Percentiles rank a stretch among this genome's conserved stretches.
Conservation (phyloP, 2,888 invertebrate species). For the Thymelicus acteon region DNA sequence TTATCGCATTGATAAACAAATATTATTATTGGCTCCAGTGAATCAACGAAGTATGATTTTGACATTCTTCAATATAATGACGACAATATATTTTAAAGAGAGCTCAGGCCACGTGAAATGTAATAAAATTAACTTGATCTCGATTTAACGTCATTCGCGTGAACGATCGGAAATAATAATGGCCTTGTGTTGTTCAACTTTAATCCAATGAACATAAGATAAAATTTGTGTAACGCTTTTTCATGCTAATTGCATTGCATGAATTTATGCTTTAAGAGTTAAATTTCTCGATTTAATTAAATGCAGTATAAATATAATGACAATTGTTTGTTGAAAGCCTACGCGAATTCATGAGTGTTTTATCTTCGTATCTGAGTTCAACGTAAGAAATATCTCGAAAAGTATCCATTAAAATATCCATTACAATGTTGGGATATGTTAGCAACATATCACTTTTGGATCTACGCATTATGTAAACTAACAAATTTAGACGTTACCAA, state of each 20-base stretch:
- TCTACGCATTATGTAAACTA: too few relatives aligned
- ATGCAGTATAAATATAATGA: constrained; percentile 28
- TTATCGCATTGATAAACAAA: too few relatives aligned
- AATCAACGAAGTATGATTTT: constrained; percentile 4
- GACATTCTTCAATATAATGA: constrained; percentile 5
- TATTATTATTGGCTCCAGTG: neutral
- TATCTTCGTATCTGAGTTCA: too few relatives aligned
- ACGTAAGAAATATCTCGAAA: too few relatives aligned
- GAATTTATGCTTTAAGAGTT: constrained; percentile 28
- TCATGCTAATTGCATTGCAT: constrained; percentile 25
- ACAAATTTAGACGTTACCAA: too few relatives aligned
- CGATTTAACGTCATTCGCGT: constrained; percentile 27
- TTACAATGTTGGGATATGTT: too few relatives aligned
- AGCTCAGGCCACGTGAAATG: constrained; percentile 24
- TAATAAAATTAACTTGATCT: constrained; percentile 37
- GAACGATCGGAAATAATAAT: constrained; percentile 28
- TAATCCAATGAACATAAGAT: constrained; percentile 28
- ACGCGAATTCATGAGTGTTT: neutral
- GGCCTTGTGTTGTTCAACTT: constrained; percentile 23
- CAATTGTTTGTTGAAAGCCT: constrained; percentile 13
- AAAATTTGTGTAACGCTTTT: constrained; percentile 21
- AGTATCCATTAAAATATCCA: too few relatives aligned
- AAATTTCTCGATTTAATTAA: constrained; percentile 28
- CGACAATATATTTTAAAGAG: constrained; percentile 8
- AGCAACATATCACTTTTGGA: too few relatives aligned